phyloP scores from a whole-genome alignment of 1,140 invertebrate genomes.

The Diprion similis region DNA sequence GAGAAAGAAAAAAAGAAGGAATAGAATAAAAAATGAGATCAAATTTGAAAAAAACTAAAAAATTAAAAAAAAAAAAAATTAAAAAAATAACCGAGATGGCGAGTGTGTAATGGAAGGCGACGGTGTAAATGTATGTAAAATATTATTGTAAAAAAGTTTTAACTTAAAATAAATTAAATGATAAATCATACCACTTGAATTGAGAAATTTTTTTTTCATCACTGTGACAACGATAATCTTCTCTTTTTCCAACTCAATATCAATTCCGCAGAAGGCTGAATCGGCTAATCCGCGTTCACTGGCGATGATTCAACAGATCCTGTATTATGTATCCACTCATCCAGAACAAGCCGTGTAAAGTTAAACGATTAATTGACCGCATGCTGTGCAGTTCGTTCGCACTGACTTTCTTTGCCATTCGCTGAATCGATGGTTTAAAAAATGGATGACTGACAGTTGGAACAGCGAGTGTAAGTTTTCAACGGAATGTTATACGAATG shows the following conservation, averaged over 20 bases:
- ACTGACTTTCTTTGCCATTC: not conserved
- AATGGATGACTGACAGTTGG: not conserved
- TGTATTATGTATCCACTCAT: not conserved
- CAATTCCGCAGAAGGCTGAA: too few species aligned
- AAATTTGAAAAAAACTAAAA: not conserved
- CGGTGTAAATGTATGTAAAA: conserved; percentile 61
- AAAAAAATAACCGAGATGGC: too few species aligned
- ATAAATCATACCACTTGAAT: conserved; percentile 50
- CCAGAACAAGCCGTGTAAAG: not conserved
- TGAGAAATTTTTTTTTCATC: too few species aligned
- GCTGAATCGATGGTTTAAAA: not conserved
- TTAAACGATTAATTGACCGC: conserved; percentile 1
- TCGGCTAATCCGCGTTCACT: too few species aligned
- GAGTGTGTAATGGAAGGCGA: conserved; percentile 22
- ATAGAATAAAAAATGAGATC: too few species aligned
- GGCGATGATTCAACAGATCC: too few species aligned
- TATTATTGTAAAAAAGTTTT: conserved; percentile 64
- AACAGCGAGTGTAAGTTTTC: not conserved
- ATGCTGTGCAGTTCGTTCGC: not conserved
- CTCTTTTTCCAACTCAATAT: not conserved
- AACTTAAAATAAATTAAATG: conserved; percentile 64
- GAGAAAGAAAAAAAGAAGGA: too few species aligned
- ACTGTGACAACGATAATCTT: not conserved
- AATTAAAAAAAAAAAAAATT: too few species aligned
- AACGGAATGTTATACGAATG: too few species aligned